Conservation (phyloP, 2,113 vertebrate species). For the Peucedramus taeniatus region DNA sequence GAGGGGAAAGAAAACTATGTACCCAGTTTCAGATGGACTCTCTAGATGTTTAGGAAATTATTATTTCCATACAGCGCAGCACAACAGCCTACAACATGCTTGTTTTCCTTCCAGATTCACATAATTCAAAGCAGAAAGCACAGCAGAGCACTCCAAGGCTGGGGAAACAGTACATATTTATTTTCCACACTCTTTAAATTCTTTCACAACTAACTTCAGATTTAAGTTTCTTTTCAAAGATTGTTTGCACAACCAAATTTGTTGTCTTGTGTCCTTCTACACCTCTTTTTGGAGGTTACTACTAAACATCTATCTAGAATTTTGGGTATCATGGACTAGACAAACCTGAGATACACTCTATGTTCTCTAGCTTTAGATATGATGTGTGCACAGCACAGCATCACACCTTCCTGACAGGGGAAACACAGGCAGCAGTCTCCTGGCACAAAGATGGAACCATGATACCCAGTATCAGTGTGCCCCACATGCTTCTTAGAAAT, state of each 20-base stretch:
- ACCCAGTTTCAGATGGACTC: neutral
- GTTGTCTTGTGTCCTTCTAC: neutral
- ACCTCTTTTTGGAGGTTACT: neutral
- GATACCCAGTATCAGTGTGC: neutral
- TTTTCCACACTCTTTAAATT: neutral
- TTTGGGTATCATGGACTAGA: neutral
- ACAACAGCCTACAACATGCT: neutral
- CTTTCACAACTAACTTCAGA: neutral
- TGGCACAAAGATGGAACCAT: neutral
- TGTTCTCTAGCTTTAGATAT: neutral
- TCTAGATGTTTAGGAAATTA: neutral
- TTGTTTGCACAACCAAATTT: neutral
- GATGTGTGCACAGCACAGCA: accelerated
- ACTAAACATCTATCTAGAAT: neutral
- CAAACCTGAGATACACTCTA: neutral
- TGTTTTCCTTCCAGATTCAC: neutral
- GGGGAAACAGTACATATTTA: neutral
- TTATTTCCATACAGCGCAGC: neutral
- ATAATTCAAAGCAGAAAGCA: constrained; percentile 16
- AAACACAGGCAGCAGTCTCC: neutral
- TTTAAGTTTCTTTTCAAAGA: neutral
- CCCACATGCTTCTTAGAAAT: neutral
- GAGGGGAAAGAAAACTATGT: neutral
- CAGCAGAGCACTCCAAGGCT: neutral
- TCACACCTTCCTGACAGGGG: neutral